These are phyloP conservation scores for Melanotaenia maccullochi DNA, from an alignment of 2,797 vertebrate genomes.

Conservation along the genomic window DNA sequence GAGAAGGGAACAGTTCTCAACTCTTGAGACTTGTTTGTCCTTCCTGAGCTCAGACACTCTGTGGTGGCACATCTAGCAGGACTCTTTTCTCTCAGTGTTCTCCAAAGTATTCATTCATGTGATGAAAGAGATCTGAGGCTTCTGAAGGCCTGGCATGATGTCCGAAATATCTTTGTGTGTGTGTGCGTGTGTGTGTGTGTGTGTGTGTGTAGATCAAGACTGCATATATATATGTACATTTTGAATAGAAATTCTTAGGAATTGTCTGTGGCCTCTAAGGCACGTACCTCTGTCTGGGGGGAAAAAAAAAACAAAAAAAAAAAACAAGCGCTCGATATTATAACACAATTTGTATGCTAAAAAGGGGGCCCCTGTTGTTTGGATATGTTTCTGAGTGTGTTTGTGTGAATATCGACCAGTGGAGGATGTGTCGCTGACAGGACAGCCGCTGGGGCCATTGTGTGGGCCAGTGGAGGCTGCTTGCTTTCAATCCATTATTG, in stretches of 20 bases:
- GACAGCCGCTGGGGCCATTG: slow-evolving; percentile 71
- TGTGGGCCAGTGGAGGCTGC: slow-evolving; percentile 62
- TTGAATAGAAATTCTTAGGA: slow-evolving; percentile 69
- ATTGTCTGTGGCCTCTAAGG: slow-evolving; percentile 47
- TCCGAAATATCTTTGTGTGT: slow-evolving; percentile 24
- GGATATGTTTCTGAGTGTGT: slow-evolving; percentile 48
- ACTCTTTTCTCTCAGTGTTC: slow-evolving; percentile 36
- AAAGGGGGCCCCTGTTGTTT: slow-evolving; percentile 68
- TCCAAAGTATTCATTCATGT: slow-evolving; percentile 49
- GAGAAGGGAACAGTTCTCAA: slow-evolving; percentile 56
- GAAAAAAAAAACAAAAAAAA: background rate
- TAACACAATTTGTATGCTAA: slow-evolving; percentile 79
- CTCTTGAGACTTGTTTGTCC: slow-evolving; percentile 68
- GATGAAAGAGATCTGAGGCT: slow-evolving; percentile 58
- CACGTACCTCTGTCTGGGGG: slow-evolving; percentile 35
- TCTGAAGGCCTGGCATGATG: slow-evolving; percentile 39
- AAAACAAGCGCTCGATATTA: slow-evolving; percentile 58
- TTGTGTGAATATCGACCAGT: slow-evolving; percentile 58
- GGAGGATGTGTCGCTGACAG: slow-evolving; percentile 74
- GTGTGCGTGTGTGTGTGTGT: background rate
- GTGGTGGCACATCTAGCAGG: slow-evolving; percentile 25
- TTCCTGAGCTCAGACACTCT: slow-evolving; percentile 54
- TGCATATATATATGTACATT: slow-evolving; percentile 51
- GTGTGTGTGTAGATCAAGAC: slow-evolving; percentile 53
- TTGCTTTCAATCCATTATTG: slow-evolving; percentile 82